Evolutionary conservation across 2,113 vertebrate species (phyloP), one percentile per base, ranked within the genome.

Genomic region (Epinephelus fuscoguttatus): DNA sequence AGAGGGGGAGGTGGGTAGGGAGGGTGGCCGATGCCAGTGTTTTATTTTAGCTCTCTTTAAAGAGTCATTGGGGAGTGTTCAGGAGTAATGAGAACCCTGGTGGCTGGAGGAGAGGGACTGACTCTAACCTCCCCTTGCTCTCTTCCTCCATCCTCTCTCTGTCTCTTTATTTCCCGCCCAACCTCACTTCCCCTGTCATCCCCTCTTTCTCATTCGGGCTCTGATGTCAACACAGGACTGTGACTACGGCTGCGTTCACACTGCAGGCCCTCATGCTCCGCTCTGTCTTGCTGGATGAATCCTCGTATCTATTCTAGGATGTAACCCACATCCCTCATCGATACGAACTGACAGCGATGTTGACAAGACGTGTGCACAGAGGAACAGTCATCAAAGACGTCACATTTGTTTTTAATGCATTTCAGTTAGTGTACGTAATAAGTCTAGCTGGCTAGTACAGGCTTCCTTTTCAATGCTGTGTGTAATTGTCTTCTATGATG

Each of bases 21-120:
- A 14, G 52, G 59, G 57, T 69, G 80, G 73, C 74, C 74, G 73
- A 88, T 93, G 92, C 88, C 92, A 91, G 90, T 90, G 89, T 93
- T 94, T 95, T 94, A 94, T 94, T 93, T 95, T 89, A 92, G 91
- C 89, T 87, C 89, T 90, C 91, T 93, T 93, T 93, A 94, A 94
- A 92, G 83, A 91, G 90, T 91, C 86, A 89, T 91, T 52, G 84
- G 94, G 91, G 94, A 94, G 89, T 87, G 80, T 93, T 93, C 85
- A 88, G 84, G 87, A 89, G 88, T 92, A 93, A 93, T 90, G 90
- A 92, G 90, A 92, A 78, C 88, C 83, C 91, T 90, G 92, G 90
- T 93, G 90, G 88, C 89, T 90, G 86, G 75, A 90, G 82, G 56
- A 89, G 87, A 79, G 78, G 82, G 77, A 88, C 89, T 40, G 49